Conservation (phyloP, 2,797 vertebrate genomes). For the Liparis tanakae region DNA sequence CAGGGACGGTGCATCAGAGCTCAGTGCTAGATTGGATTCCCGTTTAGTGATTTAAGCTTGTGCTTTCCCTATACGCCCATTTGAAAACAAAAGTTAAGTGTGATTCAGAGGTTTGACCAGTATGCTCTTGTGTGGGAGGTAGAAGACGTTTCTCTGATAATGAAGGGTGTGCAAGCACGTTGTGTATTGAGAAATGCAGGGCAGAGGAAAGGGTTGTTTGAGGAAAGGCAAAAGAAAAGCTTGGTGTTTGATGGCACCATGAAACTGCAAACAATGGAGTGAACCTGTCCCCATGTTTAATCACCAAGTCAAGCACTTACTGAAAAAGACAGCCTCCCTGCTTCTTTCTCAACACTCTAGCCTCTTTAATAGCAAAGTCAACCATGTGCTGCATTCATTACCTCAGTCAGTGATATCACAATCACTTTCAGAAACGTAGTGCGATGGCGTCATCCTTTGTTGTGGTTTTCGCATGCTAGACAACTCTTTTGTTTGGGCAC, state of each 20-base stretch:
- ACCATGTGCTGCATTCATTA: conserved; percentile 21
- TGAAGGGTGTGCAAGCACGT: conserved; percentile 9
- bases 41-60: conserved; percentile 49
- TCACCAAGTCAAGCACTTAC: conserved; percentile 6
- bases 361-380: conserved; percentile 8
- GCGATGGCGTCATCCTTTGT: conserved; percentile 44
- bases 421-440: conserved; percentile 12
- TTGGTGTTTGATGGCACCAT: conserved; percentile 7
- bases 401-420: conserved; percentile 21
- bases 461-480: conserved; percentile 50
- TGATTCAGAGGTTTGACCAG: conserved; percentile 46
- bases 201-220: not conserved
- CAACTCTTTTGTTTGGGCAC: conserved; percentile 64
- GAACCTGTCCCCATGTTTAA: conserved; percentile 27
- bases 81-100: conserved; percentile 26
- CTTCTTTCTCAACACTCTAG: conserved; percentile 16
- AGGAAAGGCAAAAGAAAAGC: not conserved
- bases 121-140: conserved; percentile 25
- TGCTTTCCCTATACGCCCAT: conserved; percentile 45
- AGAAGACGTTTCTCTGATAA: conserved; percentile 39
- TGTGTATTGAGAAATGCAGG: conserved; percentile 25
- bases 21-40: conserved; percentile 60
- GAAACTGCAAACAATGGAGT: conserved; percentile 5
- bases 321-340: conserved; percentile 10
- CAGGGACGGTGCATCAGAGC: conserved; percentile 28